Conservation (phyloP, 2,888 invertebrate species). For the Elgonia sp. region DNA sequence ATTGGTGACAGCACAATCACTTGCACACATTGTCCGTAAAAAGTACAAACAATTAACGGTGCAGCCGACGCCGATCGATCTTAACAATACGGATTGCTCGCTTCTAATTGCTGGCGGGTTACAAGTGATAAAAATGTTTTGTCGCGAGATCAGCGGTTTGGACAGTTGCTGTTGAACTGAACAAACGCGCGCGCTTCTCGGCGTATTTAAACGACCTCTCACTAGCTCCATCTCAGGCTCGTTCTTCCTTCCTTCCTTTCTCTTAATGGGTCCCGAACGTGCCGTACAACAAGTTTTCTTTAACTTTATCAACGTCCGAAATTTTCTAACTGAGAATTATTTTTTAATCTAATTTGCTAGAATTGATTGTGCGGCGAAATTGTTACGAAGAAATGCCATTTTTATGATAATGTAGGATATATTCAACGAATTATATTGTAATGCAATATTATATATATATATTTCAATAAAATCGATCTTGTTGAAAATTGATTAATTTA, state of each 20-base stretch:
- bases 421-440: too few relatives aligned
- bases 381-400: too few relatives aligned
- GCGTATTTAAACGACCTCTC: conserved; percentile 86
- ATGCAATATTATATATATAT: too few relatives aligned
- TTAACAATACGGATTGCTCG: conserved; percentile 2
- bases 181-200: conserved; percentile 86
- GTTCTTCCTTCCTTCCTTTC: conserved; percentile 66
- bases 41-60: conserved; percentile 15
- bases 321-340: not conserved
- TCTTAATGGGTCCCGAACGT: conserved; percentile 29
- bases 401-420: too few relatives aligned
- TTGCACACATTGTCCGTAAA: conserved; percentile 61
- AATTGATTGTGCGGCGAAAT: too few relatives aligned
- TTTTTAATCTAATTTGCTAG: too few relatives aligned
- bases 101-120: conserved; percentile 18
- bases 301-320: not conserved
- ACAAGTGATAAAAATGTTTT: conserved; percentile 38
- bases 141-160: conserved; percentile 81
- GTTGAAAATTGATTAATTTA: too few relatives aligned
- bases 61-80: conserved; percentile 41
- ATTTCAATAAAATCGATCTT: too few relatives aligned
- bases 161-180: conserved; percentile 86
- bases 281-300: not conserved
- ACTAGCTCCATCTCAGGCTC: conserved; percentile 80
- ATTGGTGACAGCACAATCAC: conserved; percentile 71